Base-by-base conservation (phyloP, 2,797 vertebrate genomes). In the Manis pentadactyla region DNA sequence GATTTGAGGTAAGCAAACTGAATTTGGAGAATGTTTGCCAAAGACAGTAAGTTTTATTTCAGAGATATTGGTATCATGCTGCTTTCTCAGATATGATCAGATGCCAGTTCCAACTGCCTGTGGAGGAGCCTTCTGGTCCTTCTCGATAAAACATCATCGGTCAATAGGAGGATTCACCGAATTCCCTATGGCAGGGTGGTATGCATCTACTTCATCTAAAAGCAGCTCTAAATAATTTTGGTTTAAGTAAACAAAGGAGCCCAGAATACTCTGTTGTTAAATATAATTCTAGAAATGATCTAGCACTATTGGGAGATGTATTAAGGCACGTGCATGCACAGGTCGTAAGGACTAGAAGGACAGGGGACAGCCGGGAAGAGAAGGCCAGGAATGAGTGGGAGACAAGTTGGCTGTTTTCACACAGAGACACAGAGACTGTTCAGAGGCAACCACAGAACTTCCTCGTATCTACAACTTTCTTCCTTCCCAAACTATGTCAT, bases 21-120 rank as follows among this genome's bases (percentile, higher is more conserved):
- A 94, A 93, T 94, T 89, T 88, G 61, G 86, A 91, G 86, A 85
- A 59, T 61, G n/a, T 95, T 49, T 93, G 51, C 73, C 51, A 93
- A 93, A 96, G 78, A 95, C 39, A 94, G 57, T 81, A 94, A 69
- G 61, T 90, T 97, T 90, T 96, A 86, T 96, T 92, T 96, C 92
- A 86, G 31, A 95, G 78, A 93, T 78, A 63, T 63, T 93, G 92
- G 53, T 96, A 91, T 86, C 31, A 71, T 78, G 61, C n/a, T 59
- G 57, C 53, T 96, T 53, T 90, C 92, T 96, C 39, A 96, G 74
- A 82, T 79, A 91, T 86, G 95, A 88, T 95, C 95, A 96, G 53
- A 90, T 79, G 69, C 34, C 19, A 34, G 13, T 66, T 96, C 42
- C 71, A 78, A 13, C 19, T 69, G 42, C 91, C 39, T 89, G 23